Percentiles rank a stretch among this genome's conserved stretches.
Evolutionary conservation across 2,113 vertebrate species (phyloP).

Genomic region (Psettodes erumei): DNA sequence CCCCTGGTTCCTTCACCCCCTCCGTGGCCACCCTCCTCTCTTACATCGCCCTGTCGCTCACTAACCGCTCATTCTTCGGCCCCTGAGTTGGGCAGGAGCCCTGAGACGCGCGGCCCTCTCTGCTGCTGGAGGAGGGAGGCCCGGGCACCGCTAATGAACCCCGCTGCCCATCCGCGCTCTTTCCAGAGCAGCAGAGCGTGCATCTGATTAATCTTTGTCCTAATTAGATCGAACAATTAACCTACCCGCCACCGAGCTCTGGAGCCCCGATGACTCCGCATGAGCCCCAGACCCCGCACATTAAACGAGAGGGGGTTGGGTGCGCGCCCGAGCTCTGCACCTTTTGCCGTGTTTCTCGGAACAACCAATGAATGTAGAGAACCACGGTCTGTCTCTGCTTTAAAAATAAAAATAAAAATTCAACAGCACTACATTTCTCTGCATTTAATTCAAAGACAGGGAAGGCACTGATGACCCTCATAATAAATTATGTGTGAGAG

Average conservation of each 20-base stretch:
- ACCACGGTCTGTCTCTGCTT: too few relatives aligned
- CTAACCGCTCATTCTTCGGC: constrained; percentile 18
- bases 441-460: constrained; percentile 48
- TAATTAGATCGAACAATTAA: constrained; percentile 77
- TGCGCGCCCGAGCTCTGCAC: constrained; percentile 7
- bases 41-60: background rate
- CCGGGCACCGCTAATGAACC: constrained; percentile 67
- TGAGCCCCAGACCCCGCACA: constrained; percentile 28
- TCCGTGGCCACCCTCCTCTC: background rate
- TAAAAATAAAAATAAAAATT: too few relatives aligned
- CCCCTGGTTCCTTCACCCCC: background rate
- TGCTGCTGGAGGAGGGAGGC: constrained; percentile 29
- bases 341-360: constrained; percentile 29
- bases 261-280: constrained; percentile 55
- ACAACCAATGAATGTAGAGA: constrained; percentile 30
- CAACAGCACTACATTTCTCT: constrained; percentile 4
- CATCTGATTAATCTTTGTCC: constrained; percentile 75
- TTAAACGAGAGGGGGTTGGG: constrained; percentile 12
- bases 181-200: constrained; percentile 62
- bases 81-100: constrained; percentile 27
- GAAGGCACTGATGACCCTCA: constrained; percentile 37
- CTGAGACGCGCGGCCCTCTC: constrained; percentile 23
- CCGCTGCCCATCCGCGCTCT: constrained; percentile 43
- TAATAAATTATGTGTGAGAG: constrained; percentile 55
- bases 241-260: constrained; percentile 53